Evolutionary conservation across 2,113 vertebrate genomes (phyloP).

Genomic region (Pleuronectes platessa): DNA sequence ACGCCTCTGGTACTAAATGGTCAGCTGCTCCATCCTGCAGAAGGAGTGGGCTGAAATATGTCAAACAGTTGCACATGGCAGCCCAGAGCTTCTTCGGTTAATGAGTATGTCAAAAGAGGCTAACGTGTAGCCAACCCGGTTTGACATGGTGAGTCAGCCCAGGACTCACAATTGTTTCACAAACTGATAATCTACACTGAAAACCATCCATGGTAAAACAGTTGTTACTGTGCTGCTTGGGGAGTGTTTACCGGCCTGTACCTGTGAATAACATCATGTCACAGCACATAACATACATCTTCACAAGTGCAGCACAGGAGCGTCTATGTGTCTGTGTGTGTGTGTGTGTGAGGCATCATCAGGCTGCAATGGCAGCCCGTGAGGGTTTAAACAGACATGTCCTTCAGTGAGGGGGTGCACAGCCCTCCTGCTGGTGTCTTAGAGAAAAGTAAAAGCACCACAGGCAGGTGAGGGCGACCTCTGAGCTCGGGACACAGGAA

Average conservation of each 20-base stretch:
- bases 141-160: not conserved
- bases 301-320: constrained; percentile 6
- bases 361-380: not conserved
- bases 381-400: constrained; percentile 11
- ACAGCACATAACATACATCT: constrained; percentile 20
- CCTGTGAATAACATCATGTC: constrained; percentile 32
- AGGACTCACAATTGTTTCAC: constrained; percentile 14
- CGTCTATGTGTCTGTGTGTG: not conserved
- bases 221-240: too few species aligned
- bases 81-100: constrained; percentile 22
- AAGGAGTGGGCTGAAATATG: constrained; percentile 5
- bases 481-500: constrained; percentile 44
- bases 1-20: constrained; percentile 23
- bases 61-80: constrained; percentile 17
- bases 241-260: not conserved
- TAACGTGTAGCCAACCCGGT: constrained; percentile 12
- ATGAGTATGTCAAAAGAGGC: constrained; percentile 19
- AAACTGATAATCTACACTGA: not conserved
- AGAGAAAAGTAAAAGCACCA: not conserved
- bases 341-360: constrained; percentile 18
- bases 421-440: constrained; percentile 13
- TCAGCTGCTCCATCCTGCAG: constrained; percentile 12
- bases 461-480: constrained; percentile 5
- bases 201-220: not conserved
- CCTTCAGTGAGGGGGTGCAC: constrained; percentile 11